Evolutionary conservation across 2,113 vertebrate species (phyloP), one percentile per base, ranked within the genome.

Genomic region (Tonatia bakeri): DNA sequence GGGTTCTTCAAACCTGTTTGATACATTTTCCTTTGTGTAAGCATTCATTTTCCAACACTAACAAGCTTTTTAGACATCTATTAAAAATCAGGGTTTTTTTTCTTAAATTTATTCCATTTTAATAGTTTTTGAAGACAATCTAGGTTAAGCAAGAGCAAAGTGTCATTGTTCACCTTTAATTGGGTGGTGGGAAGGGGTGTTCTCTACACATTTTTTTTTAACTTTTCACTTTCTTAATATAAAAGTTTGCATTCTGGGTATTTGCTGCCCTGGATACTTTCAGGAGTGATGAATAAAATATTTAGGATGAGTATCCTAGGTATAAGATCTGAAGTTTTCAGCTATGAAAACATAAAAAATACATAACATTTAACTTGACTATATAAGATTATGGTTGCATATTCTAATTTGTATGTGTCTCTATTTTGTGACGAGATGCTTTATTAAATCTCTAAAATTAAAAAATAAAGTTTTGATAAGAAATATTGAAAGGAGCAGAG

Each of bases 401-500:
- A 98, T 97, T 98, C 97, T 98, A 96, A 98, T 98, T 97, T 97
- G 96, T 95, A 97, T 96, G 96, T 97, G 97, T 98, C 98, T 98
- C 97, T 95, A 97, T 70, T 98, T 97, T 98, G 98, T 98, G 96
- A 98, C 98, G 98, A 98, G 96, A 98, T 97, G 98, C 98, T 98
- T 98, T 98, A 99, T 98, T 99, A 99, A 99, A 99, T 98, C 98
- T 98, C 98, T 98, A 98, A 45, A 45, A 45, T 16, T 28, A 72
- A 40, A 70, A 72, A 61, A 19, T 45, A 40, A 80, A 73, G 7
- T 40, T 17, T 12, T 52, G 31, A 8, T 40, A 61, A 79, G 19
- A 52, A 72, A 4, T 45, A 52, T 6, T 64, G 7, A 64, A 94
- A 89, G n/a, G 56, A 17, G 4, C 13, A 38, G 6, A 56, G 7